Conservation (phyloP, 2,113 vertebrate genomes). For the Hiodon tergisus region DNA sequence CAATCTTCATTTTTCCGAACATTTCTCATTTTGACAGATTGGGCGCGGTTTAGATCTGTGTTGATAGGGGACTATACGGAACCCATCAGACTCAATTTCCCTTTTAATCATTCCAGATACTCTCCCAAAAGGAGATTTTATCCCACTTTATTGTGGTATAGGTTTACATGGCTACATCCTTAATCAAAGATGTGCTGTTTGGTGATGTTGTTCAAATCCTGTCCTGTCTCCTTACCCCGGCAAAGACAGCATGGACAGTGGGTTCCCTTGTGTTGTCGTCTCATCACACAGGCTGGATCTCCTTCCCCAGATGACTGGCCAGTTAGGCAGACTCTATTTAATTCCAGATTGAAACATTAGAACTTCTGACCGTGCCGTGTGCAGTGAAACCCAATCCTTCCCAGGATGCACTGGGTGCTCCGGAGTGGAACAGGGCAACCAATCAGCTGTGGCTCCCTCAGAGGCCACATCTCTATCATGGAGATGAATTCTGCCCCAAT, state of each 20-base stretch:
- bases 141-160: not conserved
- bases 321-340: not conserved
- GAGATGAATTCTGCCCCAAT: not conserved
- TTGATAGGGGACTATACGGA: not conserved
- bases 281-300: slow-evolving; percentile 4
- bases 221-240: not conserved
- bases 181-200: not conserved
- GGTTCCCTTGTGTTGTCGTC: not conserved
- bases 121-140: not conserved
- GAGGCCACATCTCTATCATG: not conserved
- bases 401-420: slow-evolving; percentile 32
- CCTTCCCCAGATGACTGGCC: slow-evolving; percentile 1
- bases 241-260: too few relatives aligned
- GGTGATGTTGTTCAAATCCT: slow-evolving; percentile 1
- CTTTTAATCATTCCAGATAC: not conserved
- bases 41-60: not conserved
- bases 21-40: not conserved
- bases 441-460: slow-evolving; percentile 27
- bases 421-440: slow-evolving; percentile 36
- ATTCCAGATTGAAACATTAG: slow-evolving; percentile 18
- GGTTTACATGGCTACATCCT: not conserved
- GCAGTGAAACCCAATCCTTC: slow-evolving; percentile 41
- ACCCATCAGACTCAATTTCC: not conserved
- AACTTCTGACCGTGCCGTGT: slow-evolving; percentile 41
- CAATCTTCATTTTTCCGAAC: not conserved